Evolutionary conservation across 2,797 vertebrate genomes (phyloP).

Genomic region (Hoplostethus mediterraneus): DNA sequence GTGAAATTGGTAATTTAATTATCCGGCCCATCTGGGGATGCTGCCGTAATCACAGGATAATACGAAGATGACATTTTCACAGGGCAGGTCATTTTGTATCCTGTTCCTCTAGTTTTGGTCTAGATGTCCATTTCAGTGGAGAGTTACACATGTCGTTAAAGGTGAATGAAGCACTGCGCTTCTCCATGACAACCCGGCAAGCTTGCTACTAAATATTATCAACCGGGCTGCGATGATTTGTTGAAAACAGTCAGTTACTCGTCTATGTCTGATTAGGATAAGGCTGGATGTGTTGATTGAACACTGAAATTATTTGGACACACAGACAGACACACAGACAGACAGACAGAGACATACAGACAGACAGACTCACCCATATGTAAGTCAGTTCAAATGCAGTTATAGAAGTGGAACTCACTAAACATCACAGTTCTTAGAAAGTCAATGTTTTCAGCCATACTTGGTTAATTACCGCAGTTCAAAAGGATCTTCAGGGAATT

Average conservation of each 20-base stretch:
- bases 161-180: slow-evolving; percentile 7
- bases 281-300: neutral
- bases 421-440: slow-evolving; percentile 1
- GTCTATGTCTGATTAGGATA: neutral
- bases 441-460: neutral
- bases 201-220: neutral
- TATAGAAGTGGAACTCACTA: slow-evolving; percentile 3
- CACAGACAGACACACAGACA: neutral
- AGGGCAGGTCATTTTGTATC: too few species aligned
- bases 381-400: neutral
- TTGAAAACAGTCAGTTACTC: neutral
- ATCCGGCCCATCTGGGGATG: too few species aligned
- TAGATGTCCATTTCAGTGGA: too few species aligned
- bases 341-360: neutral
- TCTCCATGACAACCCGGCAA: neutral
- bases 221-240: neutral
- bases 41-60: slow-evolving; percentile 4
- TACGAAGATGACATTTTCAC: too few species aligned
- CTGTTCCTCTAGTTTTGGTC: too few species aligned
- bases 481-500: slow-evolving; percentile 14
- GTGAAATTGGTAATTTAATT: too few species aligned
- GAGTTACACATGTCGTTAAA: too few species aligned
- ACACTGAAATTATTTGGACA: too few species aligned
- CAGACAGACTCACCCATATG: neutral
- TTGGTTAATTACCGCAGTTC: slow-evolving; percentile 11